A percentile compares a stretch with the other conserved stretches of the same genome.
Evolutionary conservation across 2,113 vertebrate genomes (phyloP).

Genomic region (Clarias gariepinus): DNA sequence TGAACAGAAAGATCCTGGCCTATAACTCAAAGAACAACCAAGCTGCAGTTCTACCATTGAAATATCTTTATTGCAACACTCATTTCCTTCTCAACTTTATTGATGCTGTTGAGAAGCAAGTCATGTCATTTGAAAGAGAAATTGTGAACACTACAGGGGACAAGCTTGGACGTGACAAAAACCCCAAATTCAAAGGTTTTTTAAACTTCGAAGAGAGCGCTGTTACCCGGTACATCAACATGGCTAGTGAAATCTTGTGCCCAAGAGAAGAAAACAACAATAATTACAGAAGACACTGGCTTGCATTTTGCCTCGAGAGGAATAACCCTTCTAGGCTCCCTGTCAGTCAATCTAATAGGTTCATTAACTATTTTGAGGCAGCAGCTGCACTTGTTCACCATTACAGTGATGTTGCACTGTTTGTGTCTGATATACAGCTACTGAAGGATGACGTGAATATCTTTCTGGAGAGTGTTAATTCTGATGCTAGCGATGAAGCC

Average conservation of each 20-base stretch:
- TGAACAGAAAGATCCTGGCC: slow-evolving; percentile 59
- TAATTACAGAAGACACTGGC: slow-evolving; percentile 71
- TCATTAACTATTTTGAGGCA: slow-evolving; percentile 70
- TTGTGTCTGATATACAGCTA: slow-evolving; percentile 70
- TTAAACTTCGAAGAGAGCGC: slow-evolving; percentile 71
- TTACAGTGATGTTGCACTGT: slow-evolving; percentile 66
- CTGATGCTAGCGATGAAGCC: slow-evolving; percentile 66
- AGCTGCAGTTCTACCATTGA: slow-evolving; percentile 59
- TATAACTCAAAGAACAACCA: slow-evolving; percentile 6
- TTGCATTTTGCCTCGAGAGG: slow-evolving; percentile 73
- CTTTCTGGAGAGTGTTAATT: slow-evolving; percentile 69
- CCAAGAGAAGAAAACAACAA: slow-evolving; percentile 40
- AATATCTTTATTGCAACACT: slow-evolving; percentile 69
- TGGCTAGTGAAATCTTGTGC: slow-evolving; percentile 68
- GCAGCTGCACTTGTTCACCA: slow-evolving; percentile 75
- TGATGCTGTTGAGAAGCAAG: slow-evolving; percentile 65
- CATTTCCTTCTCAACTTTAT: slow-evolving; percentile 69
- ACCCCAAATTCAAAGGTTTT: slow-evolving; percentile 66
- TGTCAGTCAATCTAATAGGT: slow-evolving; percentile 56
- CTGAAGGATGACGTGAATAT: slow-evolving; percentile 63
- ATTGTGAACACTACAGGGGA: slow-evolving; percentile 59
- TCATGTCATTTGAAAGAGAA: slow-evolving; percentile 69
- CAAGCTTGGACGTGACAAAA: slow-evolving; percentile 71
- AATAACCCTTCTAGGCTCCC: slow-evolving; percentile 66
- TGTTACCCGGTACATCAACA: slow-evolving; percentile 72